Percentiles rank a stretch among this genome's conserved stretches.
Conservation (phyloP, 2,888 invertebrate species). For the Muschampia plurimacula region DNA sequence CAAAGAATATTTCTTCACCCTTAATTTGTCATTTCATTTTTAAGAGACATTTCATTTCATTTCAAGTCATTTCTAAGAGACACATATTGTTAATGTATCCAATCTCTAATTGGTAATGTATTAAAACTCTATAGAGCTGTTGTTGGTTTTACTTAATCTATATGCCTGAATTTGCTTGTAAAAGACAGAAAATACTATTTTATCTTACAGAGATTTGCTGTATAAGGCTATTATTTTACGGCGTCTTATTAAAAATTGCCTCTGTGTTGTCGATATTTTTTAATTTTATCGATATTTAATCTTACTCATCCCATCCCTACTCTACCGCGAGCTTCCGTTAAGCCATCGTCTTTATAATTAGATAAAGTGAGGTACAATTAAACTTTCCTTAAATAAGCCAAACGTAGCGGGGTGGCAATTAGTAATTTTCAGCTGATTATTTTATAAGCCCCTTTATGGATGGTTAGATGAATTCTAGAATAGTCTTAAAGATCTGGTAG, state of each 20-base stretch:
- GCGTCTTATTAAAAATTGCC: neutral
- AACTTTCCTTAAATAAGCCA: conserved; percentile 84
- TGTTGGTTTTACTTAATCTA: too few relatives aligned
- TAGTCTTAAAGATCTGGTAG: conserved; percentile 15
- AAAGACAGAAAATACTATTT: too few relatives aligned
- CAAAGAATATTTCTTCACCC: too few relatives aligned
- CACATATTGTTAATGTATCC: too few relatives aligned
- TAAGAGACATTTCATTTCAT: too few relatives aligned
- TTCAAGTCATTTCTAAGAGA: too few relatives aligned
- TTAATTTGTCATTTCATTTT: too few relatives aligned
- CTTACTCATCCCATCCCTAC: conserved; percentile 43
- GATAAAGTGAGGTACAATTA: conserved; percentile 82
- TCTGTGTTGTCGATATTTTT: neutral
- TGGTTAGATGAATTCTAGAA: conserved; percentile 43
- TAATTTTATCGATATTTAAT: conserved; percentile 53
- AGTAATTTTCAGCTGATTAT: conserved; percentile 76
- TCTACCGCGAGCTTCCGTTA: conserved; percentile 57
- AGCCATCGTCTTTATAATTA: conserved; percentile 80
- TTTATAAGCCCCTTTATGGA: conserved; percentile 64
- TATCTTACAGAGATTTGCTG: too few relatives aligned
- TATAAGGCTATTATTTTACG: too few relatives aligned
- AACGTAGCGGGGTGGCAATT: conserved; percentile 74
- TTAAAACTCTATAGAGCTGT: too few relatives aligned
- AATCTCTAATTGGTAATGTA: too few relatives aligned
- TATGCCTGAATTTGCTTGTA: too few relatives aligned